Evolutionary conservation across 1,140 invertebrate genomes (phyloP).

Genomic region (Ceratosolen solmsi): DNA sequence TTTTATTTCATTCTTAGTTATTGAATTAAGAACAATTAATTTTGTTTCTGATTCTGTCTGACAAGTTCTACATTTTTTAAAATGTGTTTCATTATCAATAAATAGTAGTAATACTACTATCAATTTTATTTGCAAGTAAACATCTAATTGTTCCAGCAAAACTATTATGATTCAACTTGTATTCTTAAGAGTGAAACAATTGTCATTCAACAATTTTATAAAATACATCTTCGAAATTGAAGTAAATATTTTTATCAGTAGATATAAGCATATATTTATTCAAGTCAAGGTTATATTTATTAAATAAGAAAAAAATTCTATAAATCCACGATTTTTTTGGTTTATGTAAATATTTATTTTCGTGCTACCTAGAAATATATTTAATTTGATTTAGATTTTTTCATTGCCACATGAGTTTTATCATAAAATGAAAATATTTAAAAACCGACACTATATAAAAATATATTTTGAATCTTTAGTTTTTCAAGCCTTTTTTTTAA

Average conservation of each 20-base stretch:
- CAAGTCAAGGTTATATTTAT: constrained; percentile 17
- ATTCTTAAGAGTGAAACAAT: constrained; percentile 8
- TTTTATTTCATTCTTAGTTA: background rate
- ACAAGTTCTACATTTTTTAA: too few species aligned
- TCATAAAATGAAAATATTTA: background rate
- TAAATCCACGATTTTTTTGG: background rate
- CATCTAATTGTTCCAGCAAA: too few species aligned
- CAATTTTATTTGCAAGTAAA: too few species aligned
- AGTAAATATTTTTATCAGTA: constrained; percentile 16
- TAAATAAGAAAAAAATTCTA: background rate
- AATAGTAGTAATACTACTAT: too few species aligned
- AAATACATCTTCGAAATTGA: background rate
- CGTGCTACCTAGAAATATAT: background rate
- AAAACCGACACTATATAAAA: background rate
- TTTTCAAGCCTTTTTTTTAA: too few species aligned
- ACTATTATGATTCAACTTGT: background rate
- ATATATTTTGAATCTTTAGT: background rate
- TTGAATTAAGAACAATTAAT: background rate
- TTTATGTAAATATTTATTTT: constrained; percentile 11
- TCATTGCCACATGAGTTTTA: background rate
- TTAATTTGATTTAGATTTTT: background rate
- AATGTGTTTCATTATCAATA: too few species aligned
- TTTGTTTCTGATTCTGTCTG: too few species aligned
- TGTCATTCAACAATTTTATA: constrained; percentile 2
- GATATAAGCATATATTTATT: background rate